Percentiles rank a stretch among this genome's conserved stretches.
These are phyloP conservation scores for Ennomos erosarius DNA, from an alignment of 2,888 invertebrate species.

Conservation along the genomic window DNA sequence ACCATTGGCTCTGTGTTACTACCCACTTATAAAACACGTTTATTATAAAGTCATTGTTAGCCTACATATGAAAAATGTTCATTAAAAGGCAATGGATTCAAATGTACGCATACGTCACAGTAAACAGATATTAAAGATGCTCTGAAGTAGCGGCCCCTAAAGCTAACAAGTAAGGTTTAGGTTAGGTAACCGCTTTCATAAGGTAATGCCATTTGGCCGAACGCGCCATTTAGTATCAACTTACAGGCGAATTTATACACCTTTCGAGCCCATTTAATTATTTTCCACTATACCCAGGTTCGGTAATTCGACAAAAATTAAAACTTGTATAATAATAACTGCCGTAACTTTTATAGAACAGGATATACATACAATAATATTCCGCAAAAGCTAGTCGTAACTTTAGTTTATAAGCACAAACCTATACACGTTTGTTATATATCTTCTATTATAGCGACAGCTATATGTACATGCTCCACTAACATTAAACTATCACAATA, in stretches of 20 bases:
- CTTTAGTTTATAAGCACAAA: conserved; percentile 54
- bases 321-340: conserved; percentile 51
- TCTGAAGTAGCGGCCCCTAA: background rate
- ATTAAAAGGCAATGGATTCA: conserved; percentile 5
- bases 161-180: background rate
- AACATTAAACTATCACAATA: conserved; percentile 63
- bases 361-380: conserved; percentile 47
- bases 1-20: conserved; percentile 38
- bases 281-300: conserved; percentile 34
- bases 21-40: too few relatives aligned
- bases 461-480: conserved; percentile 62
- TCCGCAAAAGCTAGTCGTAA: conserved; percentile 41
- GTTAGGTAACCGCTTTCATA: too few relatives aligned
- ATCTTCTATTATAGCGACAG: conserved; percentile 44
- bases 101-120: conserved; percentile 5
- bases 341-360: conserved; percentile 53
- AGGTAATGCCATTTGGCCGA: too few relatives aligned
- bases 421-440: conserved; percentile 52
- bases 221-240: too few relatives aligned
- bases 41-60: too few relatives aligned
- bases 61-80: background rate
- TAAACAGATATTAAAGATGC: background rate
- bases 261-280: background rate
- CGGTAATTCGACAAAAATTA: conserved; percentile 78
- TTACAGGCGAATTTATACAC: too few relatives aligned